These are phyloP conservation scores for Calliopsis andreniformis DNA, from an alignment of 1,140 invertebrate genomes.

Conservation along the genomic window DNA sequence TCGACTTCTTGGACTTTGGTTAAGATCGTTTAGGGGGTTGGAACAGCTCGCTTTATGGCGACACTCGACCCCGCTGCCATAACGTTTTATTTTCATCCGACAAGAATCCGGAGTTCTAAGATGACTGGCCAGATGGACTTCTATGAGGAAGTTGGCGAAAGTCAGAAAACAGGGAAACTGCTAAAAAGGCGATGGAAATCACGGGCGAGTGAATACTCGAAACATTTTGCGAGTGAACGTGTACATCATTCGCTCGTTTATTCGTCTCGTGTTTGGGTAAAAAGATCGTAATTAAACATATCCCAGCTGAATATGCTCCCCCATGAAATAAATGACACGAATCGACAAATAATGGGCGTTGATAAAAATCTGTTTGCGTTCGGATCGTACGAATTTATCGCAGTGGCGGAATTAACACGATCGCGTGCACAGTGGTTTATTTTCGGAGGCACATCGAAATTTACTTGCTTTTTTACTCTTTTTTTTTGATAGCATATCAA, in stretches of 20 bases:
- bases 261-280: too few species aligned
- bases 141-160: too few species aligned
- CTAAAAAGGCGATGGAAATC: too few species aligned
- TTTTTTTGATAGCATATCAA: slow-evolving; percentile 7
- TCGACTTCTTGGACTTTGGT: background rate
- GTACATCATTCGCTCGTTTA: too few species aligned
- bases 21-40: background rate
- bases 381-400: slow-evolving; percentile 25
- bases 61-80: background rate
- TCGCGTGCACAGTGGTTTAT: slow-evolving; percentile 10
- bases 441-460: slow-evolving; percentile 9
- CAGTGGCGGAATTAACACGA: slow-evolving; percentile 6
- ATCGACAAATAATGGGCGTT: background rate
- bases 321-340: background rate
- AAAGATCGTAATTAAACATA: slow-evolving; percentile 5
- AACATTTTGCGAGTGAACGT: too few species aligned
- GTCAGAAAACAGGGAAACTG: too few species aligned
- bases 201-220: too few species aligned
- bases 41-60: background rate
- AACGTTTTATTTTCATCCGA: background rate
- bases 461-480: slow-evolving; percentile 2
- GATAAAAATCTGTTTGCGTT: slow-evolving; percentile 12
- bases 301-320: background rate
- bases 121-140: too few species aligned
- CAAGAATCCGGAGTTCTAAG: too few species aligned